Base-by-base conservation (phyloP, 2,888 invertebrate species). In the Cosmia trapezina region DNA sequence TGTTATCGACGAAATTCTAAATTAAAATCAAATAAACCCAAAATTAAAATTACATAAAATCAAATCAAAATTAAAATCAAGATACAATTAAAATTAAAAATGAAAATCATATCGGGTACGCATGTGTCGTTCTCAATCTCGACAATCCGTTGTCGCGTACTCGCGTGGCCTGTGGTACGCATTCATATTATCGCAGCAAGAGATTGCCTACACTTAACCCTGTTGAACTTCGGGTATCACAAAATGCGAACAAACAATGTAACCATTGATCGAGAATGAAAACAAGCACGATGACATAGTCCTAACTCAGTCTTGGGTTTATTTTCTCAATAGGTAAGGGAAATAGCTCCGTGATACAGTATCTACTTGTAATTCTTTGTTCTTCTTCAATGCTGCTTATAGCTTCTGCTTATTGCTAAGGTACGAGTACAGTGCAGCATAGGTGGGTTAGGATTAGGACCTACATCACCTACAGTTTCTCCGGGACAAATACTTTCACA, bases 151-250 rank as follows among this genome's bases (percentile, higher is more conserved):
- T 7, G n/a, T 22, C 22, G 47, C 37, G 41, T n/a, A n/a, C n/a
- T n/a, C n/a, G n/a, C n/a, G n/a, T n/a, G n/a, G n/a, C n/a, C n/a
- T n/a, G n/a, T 59, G 28, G 9, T 56, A 14, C 61, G 33, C 49
- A 51, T 43, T 19, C 19, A 19, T 37, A 9, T 43, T 49, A 57
- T 62, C 64, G 49, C 22, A 37, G 56, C 37, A 19, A 14, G 54
- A 61, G 56, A 72, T 77, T 61, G 60, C 5, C 49, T 5, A 33
- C 19, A 56, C 45, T 53, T 66, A 37, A 78, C 63, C 75, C n/a
- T n/a, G 6, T 6, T 65, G 56, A 79, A 62, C 80, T 73, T 45
- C 14, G n/a, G n/a, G 0, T 33, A 47, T 54, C 43, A 28, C 37
- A 12, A 19, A 37, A 43, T 28, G 22, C 37, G 6, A 19, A 14